Conservation (phyloP, 2,888 invertebrate species). For the Glyphotaelius pellucidus region DNA sequence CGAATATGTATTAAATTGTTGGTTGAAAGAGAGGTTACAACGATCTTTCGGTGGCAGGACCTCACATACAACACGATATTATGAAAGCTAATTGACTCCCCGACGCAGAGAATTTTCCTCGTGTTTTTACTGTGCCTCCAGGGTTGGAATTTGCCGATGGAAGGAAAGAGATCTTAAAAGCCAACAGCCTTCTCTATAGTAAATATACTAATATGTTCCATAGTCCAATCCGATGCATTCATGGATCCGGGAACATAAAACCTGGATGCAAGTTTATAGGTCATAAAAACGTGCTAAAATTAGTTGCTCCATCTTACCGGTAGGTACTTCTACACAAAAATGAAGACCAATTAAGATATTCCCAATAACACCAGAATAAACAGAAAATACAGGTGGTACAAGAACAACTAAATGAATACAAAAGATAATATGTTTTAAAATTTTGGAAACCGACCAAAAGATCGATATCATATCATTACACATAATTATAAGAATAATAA, state of each 20-base stretch:
- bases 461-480: too few relatives aligned
- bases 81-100: background rate
- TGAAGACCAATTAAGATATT: background rate
- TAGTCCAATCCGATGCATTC: constrained; percentile 51
- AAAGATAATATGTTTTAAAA: too few relatives aligned
- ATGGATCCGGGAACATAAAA: constrained; percentile 56
- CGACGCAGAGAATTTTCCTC: background rate
- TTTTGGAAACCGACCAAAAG: background rate
- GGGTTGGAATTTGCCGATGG: background rate
- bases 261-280: constrained; percentile 62
- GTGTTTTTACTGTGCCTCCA: background rate
- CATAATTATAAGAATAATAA: background rate
- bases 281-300: constrained; percentile 65
- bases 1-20: background rate
- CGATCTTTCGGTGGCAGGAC: background rate
- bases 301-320: constrained; percentile 55
- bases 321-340: background rate
- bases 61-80: background rate
- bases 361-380: background rate
- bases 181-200: background rate
- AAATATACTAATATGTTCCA: background rate
- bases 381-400: too few relatives aligned
- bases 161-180: background rate
- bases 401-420: too few relatives aligned
- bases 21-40: background rate